These are phyloP conservation scores for Empis livida DNA, from an alignment of 2,888 invertebrate genomes.

Conservation along the genomic window DNA sequence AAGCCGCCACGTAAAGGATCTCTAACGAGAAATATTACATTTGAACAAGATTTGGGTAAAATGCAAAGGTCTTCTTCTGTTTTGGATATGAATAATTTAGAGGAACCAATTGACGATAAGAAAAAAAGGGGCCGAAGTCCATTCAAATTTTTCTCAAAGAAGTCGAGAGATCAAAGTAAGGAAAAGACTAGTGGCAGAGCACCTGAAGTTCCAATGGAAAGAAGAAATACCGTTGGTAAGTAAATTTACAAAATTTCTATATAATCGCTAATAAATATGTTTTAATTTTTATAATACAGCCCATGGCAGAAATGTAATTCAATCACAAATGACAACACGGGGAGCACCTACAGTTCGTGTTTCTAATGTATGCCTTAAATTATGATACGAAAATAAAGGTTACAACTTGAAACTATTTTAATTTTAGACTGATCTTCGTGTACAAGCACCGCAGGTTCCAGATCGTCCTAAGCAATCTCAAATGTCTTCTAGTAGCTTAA, in stretches of 20 bases:
- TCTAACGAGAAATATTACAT: conserved; percentile 42
- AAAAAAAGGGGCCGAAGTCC: conserved; percentile 80
- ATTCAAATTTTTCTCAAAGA: conserved; percentile 83
- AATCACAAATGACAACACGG: conserved; percentile 35
- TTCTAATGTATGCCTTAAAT: conserved; percentile 25
- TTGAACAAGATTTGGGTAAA: conserved; percentile 30
- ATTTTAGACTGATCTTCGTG: conserved; percentile 45
- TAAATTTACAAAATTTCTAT: neutral
- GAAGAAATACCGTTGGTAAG: conserved; percentile 27
- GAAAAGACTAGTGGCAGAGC: conserved; percentile 39
- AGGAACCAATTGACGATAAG: conserved; percentile 48
- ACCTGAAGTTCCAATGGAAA: conserved; percentile 29
- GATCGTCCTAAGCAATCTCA: conserved; percentile 49
- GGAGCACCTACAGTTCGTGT: conserved; percentile 38
- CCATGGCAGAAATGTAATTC: conserved; percentile 36
- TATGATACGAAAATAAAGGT: neutral
- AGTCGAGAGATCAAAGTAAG: conserved; percentile 53
- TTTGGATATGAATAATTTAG: conserved; percentile 59
- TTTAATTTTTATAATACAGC: conserved; percentile 20
- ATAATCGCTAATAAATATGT: neutral
- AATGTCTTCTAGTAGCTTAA: conserved; percentile 52
- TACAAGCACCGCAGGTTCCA: conserved; percentile 49
- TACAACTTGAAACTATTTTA: neutral
- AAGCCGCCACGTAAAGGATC: conserved; percentile 68
- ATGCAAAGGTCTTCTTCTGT: conserved; percentile 66